Conservation (phyloP, 2,113 vertebrate genomes). For the Orthonyx spaldingii region DNA sequence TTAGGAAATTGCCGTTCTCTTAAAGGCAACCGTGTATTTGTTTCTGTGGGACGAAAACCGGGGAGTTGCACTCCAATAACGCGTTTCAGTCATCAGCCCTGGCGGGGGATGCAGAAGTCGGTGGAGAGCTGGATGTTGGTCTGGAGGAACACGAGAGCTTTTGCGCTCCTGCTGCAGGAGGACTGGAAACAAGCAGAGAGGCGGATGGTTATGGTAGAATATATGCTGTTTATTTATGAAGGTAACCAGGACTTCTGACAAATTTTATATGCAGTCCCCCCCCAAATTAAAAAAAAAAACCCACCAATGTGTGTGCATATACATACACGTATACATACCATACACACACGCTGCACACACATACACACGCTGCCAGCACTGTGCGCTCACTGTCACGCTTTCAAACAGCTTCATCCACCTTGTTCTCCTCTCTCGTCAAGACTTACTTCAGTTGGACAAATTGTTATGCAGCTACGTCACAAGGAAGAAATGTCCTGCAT, state of each 20-base stretch:
- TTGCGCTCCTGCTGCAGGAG: not conserved
- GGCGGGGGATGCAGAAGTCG: not conserved
- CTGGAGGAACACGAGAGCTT: not conserved
- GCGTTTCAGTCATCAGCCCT: not conserved
- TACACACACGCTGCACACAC: not conserved
- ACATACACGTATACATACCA: constrained; percentile 40
- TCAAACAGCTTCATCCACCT: not conserved
- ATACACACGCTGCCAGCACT: not conserved
- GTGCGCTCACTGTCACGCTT: not conserved
- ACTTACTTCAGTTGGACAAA: not conserved
- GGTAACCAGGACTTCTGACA: constrained; percentile 43
- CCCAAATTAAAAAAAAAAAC: not conserved
- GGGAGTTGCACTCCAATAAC: not conserved
- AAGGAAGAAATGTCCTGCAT: not conserved
- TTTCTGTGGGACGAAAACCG: not conserved
- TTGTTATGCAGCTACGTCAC: not conserved
- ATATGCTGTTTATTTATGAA: constrained; percentile 68
- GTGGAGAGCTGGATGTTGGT: not conserved
- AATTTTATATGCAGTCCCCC: constrained; percentile 7
- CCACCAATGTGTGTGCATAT: constrained; percentile 28
- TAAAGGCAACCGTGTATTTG: not conserved
- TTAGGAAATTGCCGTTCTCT: not conserved
- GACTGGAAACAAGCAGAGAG: not conserved
- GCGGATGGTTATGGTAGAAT: not conserved
- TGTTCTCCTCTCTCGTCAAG: not conserved